Conservation (phyloP, 53 echinoderm and acorn worm genomes). For the Holothuria scabra region DNA sequence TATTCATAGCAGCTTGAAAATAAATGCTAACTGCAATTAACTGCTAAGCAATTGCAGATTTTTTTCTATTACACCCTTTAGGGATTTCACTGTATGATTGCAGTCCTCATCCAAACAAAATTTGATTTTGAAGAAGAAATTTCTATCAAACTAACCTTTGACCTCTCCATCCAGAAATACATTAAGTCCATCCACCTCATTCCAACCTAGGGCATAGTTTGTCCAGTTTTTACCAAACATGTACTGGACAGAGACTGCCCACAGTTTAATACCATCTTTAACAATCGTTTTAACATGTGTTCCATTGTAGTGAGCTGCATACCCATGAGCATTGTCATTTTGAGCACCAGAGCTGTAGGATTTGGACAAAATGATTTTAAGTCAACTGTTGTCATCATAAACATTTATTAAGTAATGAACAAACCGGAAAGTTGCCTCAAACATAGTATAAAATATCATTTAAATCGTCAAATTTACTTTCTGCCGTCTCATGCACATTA, state of each 20-base stretch:
- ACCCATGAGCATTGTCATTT: conserved; percentile 54
- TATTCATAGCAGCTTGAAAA: too few relatives aligned
- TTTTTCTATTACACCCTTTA: too few relatives aligned
- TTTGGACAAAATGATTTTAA: neutral
- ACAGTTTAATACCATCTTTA: conserved; percentile 46
- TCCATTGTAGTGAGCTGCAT: conserved; percentile 59
- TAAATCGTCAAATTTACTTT: too few relatives aligned
- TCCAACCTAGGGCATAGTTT: conserved; percentile 82
- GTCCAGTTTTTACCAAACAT: conserved; percentile 67
- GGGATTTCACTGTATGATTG: too few relatives aligned
- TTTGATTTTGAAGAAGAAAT: too few relatives aligned
- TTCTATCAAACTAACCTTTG: conserved; percentile 53
- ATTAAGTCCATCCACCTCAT: conserved; percentile 54
- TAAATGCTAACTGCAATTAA: too few relatives aligned
- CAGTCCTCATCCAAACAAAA: too few relatives aligned
- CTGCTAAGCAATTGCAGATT: too few relatives aligned
- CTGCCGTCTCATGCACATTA: too few relatives aligned
- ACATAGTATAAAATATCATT: too few relatives aligned
- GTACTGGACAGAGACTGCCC: conserved; percentile 51
- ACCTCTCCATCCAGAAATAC: conserved; percentile 68
- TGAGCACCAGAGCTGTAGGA: conserved; percentile 80
- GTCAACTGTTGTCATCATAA: neutral
- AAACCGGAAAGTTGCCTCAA: too few relatives aligned
- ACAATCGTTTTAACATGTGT: conserved; percentile 37
- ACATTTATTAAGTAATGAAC: neutral